Conservation (phyloP, 2,113 vertebrate genomes). For the Nycticorax nycticorax region DNA sequence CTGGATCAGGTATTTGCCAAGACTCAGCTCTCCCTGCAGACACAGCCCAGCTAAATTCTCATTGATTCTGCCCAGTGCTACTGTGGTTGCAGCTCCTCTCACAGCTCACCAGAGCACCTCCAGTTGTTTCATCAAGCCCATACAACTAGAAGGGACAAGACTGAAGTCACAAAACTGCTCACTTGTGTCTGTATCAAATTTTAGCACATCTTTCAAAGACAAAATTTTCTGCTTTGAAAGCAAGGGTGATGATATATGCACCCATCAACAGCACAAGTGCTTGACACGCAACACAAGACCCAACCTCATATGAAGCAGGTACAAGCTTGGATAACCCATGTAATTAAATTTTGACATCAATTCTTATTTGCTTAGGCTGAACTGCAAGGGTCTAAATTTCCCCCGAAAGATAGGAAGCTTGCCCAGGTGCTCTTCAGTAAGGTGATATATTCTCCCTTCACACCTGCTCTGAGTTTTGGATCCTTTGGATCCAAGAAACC, state of each 20-base stretch:
- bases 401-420: not conserved
- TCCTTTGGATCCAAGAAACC: not conserved
- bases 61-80: not conserved
- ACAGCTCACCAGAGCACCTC: not conserved
- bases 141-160: not conserved
- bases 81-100: not conserved
- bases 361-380: not conserved
- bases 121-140: not conserved
- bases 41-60: not conserved
- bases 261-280: not conserved
- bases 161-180: not conserved
- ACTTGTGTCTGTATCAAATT: not conserved
- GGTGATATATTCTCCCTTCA: not conserved
- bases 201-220: not conserved
- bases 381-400: not conserved
- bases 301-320: not conserved
- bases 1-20: not conserved
- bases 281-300: not conserved
- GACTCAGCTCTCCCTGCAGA: not conserved
- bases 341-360: not conserved
- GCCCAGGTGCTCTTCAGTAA: not conserved
- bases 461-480: not conserved
- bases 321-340: not conserved
- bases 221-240: not conserved
- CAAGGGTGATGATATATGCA: not conserved